Evolutionary conservation across 1,140 invertebrate species (phyloP), one percentile per base, ranked within the genome.

Genomic region (Sarcophaga bullata): DNA sequence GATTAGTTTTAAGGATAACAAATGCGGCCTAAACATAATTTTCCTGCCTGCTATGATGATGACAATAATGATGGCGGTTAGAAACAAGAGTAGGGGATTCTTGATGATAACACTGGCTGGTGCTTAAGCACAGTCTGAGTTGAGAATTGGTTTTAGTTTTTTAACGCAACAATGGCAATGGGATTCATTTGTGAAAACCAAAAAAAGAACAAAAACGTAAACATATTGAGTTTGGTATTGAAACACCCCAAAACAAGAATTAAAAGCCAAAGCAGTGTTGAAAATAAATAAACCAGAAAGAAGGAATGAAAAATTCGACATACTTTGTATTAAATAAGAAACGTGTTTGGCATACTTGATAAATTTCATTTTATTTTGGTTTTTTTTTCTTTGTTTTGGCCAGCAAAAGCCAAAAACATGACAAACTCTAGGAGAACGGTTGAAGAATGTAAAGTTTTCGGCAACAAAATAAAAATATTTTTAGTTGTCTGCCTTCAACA

Each of bases 1-100:
- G 62, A 68, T 68, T 68, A 68, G 62, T 68, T 68, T 68, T 68
- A 68, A 68, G 62, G 62, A 68, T 68, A 68, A 68, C 62, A 68
- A 68, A 68, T 68, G 62, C 62, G 62, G 62, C 17, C 62, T 68
- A 2, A 68, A 68, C 62, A 68, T 68, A 68, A 68, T 68, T n/a
- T 58, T 58, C 5, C 54, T 58, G 54, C 25, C 25, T 37, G 25
- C 25, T 37, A 37, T 37, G 25, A n/a, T 58, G 54, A n/a, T n/a
- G 54, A 13, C 54, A 58, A 58, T n/a, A 58, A 58, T 58, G 54
- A 58, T 58, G 54, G 7, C 13, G 54, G 13, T 58, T 7, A n/a
- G 54, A 4, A 68, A 68, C 17, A 68, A 4, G 4, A 37, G 25
- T 4, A 37, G 25, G 4, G 25, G 25, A 37, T 37, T 37, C 25